A percentile compares a stretch with the other conserved stretches of the same genome.
These are phyloP conservation scores for Neoscelio sp. DNA, from an alignment of 2,888 invertebrate species.

Conservation along the genomic window DNA sequence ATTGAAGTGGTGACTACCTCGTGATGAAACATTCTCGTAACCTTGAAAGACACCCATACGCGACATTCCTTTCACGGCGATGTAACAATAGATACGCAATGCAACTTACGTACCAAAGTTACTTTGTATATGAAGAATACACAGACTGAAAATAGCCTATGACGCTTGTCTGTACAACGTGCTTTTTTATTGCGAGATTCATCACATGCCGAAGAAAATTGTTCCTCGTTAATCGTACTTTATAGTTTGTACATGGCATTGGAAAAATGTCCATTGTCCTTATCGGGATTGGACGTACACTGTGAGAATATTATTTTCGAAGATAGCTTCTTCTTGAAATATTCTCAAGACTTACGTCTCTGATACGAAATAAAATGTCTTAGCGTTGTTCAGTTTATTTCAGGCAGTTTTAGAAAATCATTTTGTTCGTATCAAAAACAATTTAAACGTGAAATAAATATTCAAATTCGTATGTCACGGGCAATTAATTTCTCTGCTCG, in stretches of 20 bases:
- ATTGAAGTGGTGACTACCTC: conserved; percentile 46
- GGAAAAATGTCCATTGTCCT: too few species aligned
- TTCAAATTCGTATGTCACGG: conserved; percentile 19
- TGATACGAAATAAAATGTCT: too few species aligned
- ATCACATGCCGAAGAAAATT: conserved; percentile 15
- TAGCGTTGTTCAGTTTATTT: too few species aligned
- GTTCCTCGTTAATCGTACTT: conserved; percentile 1
- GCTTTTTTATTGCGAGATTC: conserved; percentile 10
- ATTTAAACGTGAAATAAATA: conserved; percentile 19
- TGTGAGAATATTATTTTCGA: too few species aligned
- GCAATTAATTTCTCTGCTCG: conserved; percentile 44
- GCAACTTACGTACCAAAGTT: conserved; percentile 29
- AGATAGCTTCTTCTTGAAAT: too few species aligned
- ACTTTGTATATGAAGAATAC: conserved; percentile 7
- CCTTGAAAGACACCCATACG: conserved; percentile 71
- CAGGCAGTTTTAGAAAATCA: too few species aligned
- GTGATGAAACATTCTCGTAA: conserved; percentile 71
- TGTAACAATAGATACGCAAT: conserved; percentile 52
- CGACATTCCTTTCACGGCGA: conserved; percentile 58
- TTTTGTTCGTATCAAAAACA: too few species aligned
- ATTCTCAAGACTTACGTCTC: too few species aligned
- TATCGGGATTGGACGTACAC: too few species aligned
- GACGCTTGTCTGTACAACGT: conserved; percentile 6
- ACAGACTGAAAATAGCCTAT: conserved; percentile 11
- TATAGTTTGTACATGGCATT: too few species aligned